A percentile compares a stretch with the other conserved stretches of the same genome.
Conservation (phyloP, 2,797 vertebrate species). For the Oryzias dopingdopingensis region DNA sequence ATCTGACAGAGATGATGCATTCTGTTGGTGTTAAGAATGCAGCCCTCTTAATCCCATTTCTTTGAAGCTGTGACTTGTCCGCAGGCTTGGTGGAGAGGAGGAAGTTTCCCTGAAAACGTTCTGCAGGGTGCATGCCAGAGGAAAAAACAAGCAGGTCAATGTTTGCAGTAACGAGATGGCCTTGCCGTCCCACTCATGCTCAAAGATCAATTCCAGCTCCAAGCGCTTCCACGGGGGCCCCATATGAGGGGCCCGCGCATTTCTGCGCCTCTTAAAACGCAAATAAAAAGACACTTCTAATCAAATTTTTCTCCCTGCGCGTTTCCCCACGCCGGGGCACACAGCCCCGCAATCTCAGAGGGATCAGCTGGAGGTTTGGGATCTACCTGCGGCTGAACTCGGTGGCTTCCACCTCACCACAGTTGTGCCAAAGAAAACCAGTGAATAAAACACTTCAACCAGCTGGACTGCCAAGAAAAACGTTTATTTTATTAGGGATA, state of each 20-base stretch:
- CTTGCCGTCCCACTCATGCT: conserved; percentile 40
- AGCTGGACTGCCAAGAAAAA: conserved; percentile 24
- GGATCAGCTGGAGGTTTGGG: conserved; percentile 31
- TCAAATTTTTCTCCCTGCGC: background rate
- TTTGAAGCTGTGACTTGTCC: conserved; percentile 43
- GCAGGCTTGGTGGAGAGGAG: conserved; percentile 10
- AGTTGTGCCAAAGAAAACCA: conserved; percentile 55
- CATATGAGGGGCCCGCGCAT: background rate
- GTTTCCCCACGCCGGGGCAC: conserved; percentile 1
- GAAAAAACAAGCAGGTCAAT: conserved; percentile 43
- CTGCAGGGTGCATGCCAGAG: background rate
- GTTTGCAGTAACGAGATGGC: conserved; percentile 30
- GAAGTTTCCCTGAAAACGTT: background rate
- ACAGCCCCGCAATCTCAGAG: conserved; percentile 2
- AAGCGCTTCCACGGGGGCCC: conserved; percentile 4
- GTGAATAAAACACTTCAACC: conserved; percentile 18
- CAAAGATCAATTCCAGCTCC: conserved; percentile 68
- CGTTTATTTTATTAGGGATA: background rate
- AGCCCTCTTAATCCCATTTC: conserved; percentile 34
- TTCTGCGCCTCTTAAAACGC: too few species aligned
- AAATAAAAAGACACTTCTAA: too few species aligned
- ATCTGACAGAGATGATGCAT: conserved; percentile 37
- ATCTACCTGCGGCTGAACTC: conserved; percentile 53
- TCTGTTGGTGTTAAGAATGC: conserved; percentile 26
- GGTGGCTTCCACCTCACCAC: conserved; percentile 45